Evolutionary conservation across 35 echinoderm and acorn worm species (phyloP).

Genomic region (Ophioderma brevispina): DNA sequence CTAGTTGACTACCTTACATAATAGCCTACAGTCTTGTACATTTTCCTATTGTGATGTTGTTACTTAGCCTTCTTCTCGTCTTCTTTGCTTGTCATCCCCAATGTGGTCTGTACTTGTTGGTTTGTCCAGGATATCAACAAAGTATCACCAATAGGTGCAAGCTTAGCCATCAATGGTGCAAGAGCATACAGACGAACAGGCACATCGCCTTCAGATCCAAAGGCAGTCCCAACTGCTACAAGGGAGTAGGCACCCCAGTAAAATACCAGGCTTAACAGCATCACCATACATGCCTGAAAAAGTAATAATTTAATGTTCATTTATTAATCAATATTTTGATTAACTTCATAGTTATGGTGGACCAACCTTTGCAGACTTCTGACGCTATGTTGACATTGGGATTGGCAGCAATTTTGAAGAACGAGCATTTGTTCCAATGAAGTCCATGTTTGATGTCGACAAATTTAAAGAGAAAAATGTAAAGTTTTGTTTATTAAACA

Average conservation of each 20-base stretch:
- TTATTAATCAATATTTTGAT: too few relatives aligned
- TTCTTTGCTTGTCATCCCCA: background rate
- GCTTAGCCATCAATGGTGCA: slow-evolving; percentile 67
- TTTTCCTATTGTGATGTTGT: slow-evolving; percentile 47
- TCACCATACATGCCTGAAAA: slow-evolving; percentile 41
- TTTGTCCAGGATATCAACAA: slow-evolving; percentile 5
- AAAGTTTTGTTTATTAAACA: too few relatives aligned
- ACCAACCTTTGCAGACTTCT: too few relatives aligned
- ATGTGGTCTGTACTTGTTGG: background rate
- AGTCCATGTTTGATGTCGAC: too few relatives aligned
- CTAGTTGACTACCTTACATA: too few relatives aligned
- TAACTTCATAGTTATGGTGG: too few relatives aligned
- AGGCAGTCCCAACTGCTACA: slow-evolving; percentile 32
- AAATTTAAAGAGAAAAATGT: too few relatives aligned
- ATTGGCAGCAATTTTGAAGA: too few relatives aligned
- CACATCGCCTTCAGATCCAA: slow-evolving; percentile 3
- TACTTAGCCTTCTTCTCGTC: background rate
- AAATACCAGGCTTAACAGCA: slow-evolving; percentile 8
- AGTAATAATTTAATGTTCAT: background rate
- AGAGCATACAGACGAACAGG: slow-evolving; percentile 45
- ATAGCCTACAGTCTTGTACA: slow-evolving; percentile 50
- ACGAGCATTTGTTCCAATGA: too few relatives aligned
- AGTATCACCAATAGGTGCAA: slow-evolving; percentile 59
- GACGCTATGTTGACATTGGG: too few relatives aligned
- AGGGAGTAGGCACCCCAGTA: slow-evolving; percentile 75